Evolutionary conservation across 2,888 invertebrate species (phyloP).

Genomic region (Sminthurinus aureus): DNA sequence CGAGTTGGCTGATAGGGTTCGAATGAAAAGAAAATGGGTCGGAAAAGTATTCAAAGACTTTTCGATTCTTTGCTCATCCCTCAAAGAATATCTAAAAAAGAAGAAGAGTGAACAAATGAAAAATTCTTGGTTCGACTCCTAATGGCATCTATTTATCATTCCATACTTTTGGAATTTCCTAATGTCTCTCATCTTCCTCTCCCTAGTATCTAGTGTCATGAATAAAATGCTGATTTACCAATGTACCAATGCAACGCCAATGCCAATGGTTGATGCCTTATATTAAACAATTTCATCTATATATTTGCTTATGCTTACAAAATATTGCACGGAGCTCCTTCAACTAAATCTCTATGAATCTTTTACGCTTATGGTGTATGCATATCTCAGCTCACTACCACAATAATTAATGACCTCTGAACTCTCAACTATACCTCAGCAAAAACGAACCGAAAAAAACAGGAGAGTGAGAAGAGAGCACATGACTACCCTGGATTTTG

Average conservation of each 20-base stretch:
- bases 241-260: no score
- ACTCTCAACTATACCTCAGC: neutral
- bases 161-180: slow-evolving; percentile 45
- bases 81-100: neutral
- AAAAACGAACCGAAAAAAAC: no score
- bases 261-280: no score
- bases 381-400: neutral
- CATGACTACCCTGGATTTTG: neutral
- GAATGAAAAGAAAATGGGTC: neutral
- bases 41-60: neutral
- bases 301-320: neutral
- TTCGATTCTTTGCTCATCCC: neutral
- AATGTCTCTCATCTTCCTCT: slow-evolving; percentile 24
- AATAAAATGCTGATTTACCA: slow-evolving; percentile 47
- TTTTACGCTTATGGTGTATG: neutral
- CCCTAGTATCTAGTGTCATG: slow-evolving; percentile 35
- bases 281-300: neutral
- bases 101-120: slow-evolving; percentile 36
- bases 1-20: neutral
- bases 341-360: neutral
- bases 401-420: slow-evolving; percentile 26
- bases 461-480: neutral
- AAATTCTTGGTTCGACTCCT: slow-evolving; percentile 45
- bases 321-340: neutral
- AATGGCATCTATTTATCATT: slow-evolving; percentile 48